These are phyloP conservation scores for Lasioglossum baleicum DNA, from an alignment of 1,140 invertebrate species.

Conservation along the genomic window DNA sequence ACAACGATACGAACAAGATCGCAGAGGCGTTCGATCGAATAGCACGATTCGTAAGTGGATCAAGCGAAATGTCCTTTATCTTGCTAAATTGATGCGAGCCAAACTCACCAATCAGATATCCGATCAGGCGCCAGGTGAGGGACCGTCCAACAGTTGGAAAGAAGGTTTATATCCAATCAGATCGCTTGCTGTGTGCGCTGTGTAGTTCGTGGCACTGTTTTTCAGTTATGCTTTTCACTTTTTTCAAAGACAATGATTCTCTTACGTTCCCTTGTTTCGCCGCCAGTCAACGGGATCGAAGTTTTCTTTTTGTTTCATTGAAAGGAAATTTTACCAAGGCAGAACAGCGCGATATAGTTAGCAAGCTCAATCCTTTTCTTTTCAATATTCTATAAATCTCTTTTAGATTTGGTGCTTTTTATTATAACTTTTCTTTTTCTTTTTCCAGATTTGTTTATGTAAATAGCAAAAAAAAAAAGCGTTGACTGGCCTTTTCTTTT, in stretches of 20 bases:
- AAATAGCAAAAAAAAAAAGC: too few relatives aligned
- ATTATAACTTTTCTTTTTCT: too few relatives aligned
- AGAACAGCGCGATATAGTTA: too few relatives aligned
- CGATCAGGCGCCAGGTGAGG: slow-evolving; percentile 95
- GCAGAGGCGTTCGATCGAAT: slow-evolving; percentile 97
- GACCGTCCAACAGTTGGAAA: slow-evolving; percentile 90
- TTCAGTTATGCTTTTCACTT: slow-evolving; percentile 72
- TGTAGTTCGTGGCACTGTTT: slow-evolving; percentile 80
- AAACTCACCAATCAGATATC: slow-evolving; percentile 97
- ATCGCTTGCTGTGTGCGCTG: slow-evolving; percentile 81
- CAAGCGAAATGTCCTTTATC: slow-evolving; percentile 87
- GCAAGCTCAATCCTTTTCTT: too few relatives aligned
- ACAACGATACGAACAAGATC: slow-evolving; percentile 98
- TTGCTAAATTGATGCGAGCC: slow-evolving; percentile 90
- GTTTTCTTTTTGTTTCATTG: slow-evolving; percentile 24
- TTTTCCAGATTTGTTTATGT: background rate
- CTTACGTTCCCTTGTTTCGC: too few relatives aligned
- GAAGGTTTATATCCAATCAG: slow-evolving; percentile 90
- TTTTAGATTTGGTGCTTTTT: too few relatives aligned
- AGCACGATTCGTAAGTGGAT: slow-evolving; percentile 93
- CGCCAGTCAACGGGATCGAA: too few relatives aligned
- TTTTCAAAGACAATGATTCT: too few relatives aligned
- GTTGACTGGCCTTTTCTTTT: slow-evolving; percentile 53
- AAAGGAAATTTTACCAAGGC: too few relatives aligned
- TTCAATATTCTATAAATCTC: too few relatives aligned